Evolutionary conservation across 2,113 vertebrate genomes (phyloP).

Genomic region (Toxotes chatareus): DNA sequence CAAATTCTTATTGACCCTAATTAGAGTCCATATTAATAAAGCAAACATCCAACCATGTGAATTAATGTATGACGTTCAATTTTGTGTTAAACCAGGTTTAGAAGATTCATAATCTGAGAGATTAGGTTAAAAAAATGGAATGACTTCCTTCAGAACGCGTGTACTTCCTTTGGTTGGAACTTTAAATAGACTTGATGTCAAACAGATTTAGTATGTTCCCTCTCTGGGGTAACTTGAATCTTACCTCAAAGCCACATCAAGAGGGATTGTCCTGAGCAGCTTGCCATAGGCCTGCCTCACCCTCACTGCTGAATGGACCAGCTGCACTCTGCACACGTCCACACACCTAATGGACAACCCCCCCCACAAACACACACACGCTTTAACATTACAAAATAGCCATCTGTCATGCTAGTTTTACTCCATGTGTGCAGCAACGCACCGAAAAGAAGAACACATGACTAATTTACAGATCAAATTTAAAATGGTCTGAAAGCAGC

Average conservation of each 20-base stretch:
- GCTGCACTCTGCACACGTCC: constrained; percentile 94
- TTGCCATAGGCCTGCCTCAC: constrained; percentile 95
- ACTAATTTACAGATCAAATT: background rate
- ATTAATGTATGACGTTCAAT: background rate
- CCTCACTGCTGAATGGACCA: constrained; percentile 92
- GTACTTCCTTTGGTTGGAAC: background rate
- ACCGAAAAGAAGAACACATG: background rate
- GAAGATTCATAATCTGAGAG: background rate
- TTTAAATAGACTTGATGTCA: no score
- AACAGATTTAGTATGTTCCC: no score
- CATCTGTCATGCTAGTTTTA: background rate
- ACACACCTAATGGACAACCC: constrained; percentile 87
- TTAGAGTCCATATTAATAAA: background rate
- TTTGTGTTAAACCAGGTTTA: background rate
- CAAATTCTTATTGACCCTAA: no score
- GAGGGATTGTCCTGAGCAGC: constrained; percentile 92
- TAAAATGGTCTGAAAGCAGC: background rate
- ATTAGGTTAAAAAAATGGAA: no score
- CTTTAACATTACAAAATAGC: background rate
- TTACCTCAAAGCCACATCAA: constrained; percentile 94
- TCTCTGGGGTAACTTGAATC: background rate
- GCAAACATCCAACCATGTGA: background rate
- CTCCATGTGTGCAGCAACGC: background rate
- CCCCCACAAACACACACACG: constrained; percentile 12
- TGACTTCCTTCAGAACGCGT: background rate